phyloP scores from a whole-genome alignment of 2,888 invertebrate species.

The Trisateles emortualis region DNA sequence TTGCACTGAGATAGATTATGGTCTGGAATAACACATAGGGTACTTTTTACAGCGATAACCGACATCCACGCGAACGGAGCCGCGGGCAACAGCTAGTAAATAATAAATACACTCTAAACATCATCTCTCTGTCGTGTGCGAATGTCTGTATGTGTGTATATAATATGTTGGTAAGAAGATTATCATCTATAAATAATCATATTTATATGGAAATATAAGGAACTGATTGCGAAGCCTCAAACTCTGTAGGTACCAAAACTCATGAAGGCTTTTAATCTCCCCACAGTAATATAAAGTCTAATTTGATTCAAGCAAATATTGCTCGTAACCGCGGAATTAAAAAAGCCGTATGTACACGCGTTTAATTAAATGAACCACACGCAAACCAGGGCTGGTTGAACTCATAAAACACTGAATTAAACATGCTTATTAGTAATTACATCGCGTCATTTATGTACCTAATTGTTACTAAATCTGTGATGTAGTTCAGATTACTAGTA shows the following conservation, averaged over 20 bases:
- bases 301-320: conserved; percentile 8
- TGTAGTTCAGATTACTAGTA: not conserved
- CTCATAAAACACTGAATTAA: conserved; percentile 16
- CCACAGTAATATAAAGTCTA: not conserved
- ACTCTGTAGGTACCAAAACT: not conserved
- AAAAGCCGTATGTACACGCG: conserved; percentile 7
- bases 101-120: no score
- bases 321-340: conserved; percentile 10
- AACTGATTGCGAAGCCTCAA: no score
- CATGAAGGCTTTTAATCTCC: not conserved
- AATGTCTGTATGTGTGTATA: no score
- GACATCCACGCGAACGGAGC: no score
- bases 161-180: no score
- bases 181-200: no score
- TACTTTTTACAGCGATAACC: no score
- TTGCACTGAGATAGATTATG: no score
- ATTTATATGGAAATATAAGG: no score
- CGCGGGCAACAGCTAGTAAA: no score
- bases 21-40: no score
- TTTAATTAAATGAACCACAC: conserved; percentile 18
- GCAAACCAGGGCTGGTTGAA: conserved; percentile 7
- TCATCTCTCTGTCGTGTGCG: no score
- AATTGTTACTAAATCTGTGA: not conserved
- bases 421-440: conserved; percentile 22
- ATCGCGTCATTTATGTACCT: conserved; percentile 1